Evolutionary conservation across 2,113 vertebrate species (phyloP).

Genomic region (Genyomyrus donnyi): DNA sequence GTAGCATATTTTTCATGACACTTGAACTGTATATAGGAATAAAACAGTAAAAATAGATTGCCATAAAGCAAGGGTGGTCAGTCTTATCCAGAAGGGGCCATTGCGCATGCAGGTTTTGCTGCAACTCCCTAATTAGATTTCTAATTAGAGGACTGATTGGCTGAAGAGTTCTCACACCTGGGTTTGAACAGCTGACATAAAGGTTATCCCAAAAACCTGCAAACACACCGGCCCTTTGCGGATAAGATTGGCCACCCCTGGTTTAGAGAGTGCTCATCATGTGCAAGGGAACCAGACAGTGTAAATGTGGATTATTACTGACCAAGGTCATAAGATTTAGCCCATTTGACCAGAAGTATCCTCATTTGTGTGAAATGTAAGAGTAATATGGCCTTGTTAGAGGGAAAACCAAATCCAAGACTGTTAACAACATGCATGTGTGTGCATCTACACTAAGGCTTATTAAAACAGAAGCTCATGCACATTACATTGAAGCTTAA

Average conservation of each 20-base stretch:
- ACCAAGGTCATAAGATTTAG: not conserved
- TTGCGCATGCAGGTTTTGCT: not conserved
- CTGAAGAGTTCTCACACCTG: not conserved
- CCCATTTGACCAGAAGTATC: not conserved
- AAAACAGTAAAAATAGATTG: not conserved
- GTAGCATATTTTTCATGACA: not conserved
- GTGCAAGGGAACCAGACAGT: not conserved
- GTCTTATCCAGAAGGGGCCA: not conserved
- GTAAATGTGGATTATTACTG: not conserved
- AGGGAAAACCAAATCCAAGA: not conserved
- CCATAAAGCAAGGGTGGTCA: not conserved
- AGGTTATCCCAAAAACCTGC: not conserved
- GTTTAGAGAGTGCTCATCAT: not conserved
- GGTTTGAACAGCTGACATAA: not conserved
- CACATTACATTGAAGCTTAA: constrained; percentile 15
- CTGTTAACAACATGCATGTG: not conserved
- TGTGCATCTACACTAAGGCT: constrained; percentile 12
- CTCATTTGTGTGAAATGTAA: not conserved
- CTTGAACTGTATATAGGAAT: not conserved
- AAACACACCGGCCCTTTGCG: not conserved
- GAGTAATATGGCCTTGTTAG: not conserved
- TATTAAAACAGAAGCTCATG: constrained; percentile 7
- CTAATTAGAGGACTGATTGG: not conserved
- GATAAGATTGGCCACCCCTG: not conserved
- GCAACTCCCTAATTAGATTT: not conserved